These are phyloP conservation scores for Whitmania pigra DNA, from an alignment of 1,140 invertebrate genomes.

Conservation along the genomic window DNA sequence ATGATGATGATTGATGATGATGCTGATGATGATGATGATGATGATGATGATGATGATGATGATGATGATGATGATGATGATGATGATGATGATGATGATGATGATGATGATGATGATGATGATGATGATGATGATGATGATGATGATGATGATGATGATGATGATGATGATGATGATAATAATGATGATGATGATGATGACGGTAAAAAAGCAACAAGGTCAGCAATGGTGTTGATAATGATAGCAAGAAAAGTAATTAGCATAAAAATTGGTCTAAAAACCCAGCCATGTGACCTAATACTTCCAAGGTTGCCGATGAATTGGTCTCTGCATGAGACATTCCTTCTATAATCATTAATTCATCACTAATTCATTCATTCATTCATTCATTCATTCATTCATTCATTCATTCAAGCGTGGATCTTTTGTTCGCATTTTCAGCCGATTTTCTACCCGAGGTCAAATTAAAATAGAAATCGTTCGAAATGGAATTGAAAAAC, in stretches of 20 bases:
- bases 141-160: slow-evolving; percentile 8
- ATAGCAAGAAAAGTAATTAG: background rate
- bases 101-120: background rate
- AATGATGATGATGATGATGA: slow-evolving; percentile 1
- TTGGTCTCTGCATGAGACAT: no score
- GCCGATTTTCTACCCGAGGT: background rate
- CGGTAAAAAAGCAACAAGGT: no score
- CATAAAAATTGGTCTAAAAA: background rate
- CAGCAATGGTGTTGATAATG: slow-evolving; percentile 2
- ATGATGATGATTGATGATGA: no score
- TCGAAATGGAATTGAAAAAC: no score
- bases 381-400: background rate
- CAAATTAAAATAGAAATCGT: background rate
- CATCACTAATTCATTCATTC: background rate
- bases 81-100: background rate
- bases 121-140: slow-evolving; percentile 6
- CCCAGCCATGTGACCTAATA: no score
- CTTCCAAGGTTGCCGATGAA: no score
- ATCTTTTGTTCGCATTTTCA: background rate
- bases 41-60: no score
- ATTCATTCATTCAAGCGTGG: background rate
- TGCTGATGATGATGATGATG: no score
- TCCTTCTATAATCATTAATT: no score
- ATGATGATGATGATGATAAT: background rate
- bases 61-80: no score